These are phyloP conservation scores for Cybosia mesomella DNA, from an alignment of 2,888 invertebrate species.

Conservation along the genomic window DNA sequence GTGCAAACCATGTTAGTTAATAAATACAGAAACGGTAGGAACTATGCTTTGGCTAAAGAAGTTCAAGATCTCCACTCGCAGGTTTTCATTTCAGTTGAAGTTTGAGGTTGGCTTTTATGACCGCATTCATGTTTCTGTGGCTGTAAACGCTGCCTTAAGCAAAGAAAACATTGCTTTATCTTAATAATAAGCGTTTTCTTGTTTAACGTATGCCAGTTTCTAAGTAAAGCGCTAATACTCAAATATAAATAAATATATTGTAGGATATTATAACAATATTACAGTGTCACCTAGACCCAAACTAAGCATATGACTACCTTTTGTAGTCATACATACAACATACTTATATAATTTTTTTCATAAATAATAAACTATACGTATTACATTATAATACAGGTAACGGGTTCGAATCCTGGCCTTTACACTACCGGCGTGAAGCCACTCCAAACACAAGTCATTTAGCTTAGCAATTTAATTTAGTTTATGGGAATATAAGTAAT, in stretches of 20 bases:
- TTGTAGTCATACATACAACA: too few relatives aligned
- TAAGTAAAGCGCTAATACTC: slow-evolving; percentile 13
- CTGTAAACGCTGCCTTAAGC: slow-evolving; percentile 59
- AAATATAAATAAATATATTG: slow-evolving; percentile 20
- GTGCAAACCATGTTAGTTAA: slow-evolving; percentile 73
- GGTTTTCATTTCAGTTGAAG: slow-evolving; percentile 75
- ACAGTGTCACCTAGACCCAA: too few relatives aligned
- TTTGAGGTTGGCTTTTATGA: slow-evolving; percentile 64
- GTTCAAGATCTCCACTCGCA: slow-evolving; percentile 72
- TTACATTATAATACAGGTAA: too few relatives aligned
- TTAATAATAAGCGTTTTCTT: slow-evolving; percentile 53
- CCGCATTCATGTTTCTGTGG: slow-evolving; percentile 54
- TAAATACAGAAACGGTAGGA: slow-evolving; percentile 71
- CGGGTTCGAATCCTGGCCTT: too few relatives aligned
- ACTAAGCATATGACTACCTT: too few relatives aligned
- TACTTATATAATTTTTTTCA: too few relatives aligned
- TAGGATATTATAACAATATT: too few relatives aligned
- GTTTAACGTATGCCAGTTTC: slow-evolving; percentile 24
- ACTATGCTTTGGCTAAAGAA: slow-evolving; percentile 74
- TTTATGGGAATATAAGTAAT: too few relatives aligned
- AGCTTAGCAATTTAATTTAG: too few relatives aligned
- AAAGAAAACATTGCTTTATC: slow-evolving; percentile 55
- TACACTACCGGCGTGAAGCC: too few relatives aligned
- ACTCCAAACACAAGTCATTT: too few relatives aligned
- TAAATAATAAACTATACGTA: too few relatives aligned